Base-by-base conservation (phyloP, 2,888 invertebrate species). In the Hirtodrosophila cameraria region DNA sequence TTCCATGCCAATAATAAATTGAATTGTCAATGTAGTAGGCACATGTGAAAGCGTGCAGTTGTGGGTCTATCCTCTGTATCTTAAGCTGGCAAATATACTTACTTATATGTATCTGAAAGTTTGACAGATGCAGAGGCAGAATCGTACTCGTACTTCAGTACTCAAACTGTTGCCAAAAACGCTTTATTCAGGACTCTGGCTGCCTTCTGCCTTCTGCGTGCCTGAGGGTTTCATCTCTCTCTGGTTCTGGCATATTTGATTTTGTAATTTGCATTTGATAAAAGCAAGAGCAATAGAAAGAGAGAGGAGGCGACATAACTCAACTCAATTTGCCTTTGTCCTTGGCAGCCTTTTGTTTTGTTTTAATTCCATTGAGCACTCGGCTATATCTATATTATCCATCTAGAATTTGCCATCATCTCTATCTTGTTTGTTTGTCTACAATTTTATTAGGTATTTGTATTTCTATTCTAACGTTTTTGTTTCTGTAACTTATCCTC, bases 221-320 rank as follows among this genome's bases (percentile, higher is more conserved):
- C 69, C 69, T 25, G 42, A 46, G 50, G 60, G 46, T 12, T 39
- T 38, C 36, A 38, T 23, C 18, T 20, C 23, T 59, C 62, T 55
- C 53, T 71, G 67, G 68, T 55, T 31, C 35, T 65, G 73, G 84
- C 80, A 83, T 83, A 84, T 78, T 78, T 78, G 81, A 77, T 75
- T 77, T 81, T 74, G 71, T 77, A 81, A 79, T 79, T 79, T 79
- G 75, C 78, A 81, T 84, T 80, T 74, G 74, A 78, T 81, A 84
- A n/a, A n/a, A 78, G 78, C 78, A 63, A 59, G 53, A 45, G 39
- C 49, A 45, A 39, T 12, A n/a, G 23, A 8, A 12, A 5, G 28
- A 28, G 28, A 35, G 58, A 5, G 36, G 30, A 59, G 48, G 50
- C 59, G 66, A 59, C 59, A 65, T 60, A 33, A 52, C 54, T 52